Evolutionary conservation across 2,888 invertebrate species (phyloP), one percentile per base, ranked within the genome.

Genomic region (Rotaria magnacalcarata): DNA sequence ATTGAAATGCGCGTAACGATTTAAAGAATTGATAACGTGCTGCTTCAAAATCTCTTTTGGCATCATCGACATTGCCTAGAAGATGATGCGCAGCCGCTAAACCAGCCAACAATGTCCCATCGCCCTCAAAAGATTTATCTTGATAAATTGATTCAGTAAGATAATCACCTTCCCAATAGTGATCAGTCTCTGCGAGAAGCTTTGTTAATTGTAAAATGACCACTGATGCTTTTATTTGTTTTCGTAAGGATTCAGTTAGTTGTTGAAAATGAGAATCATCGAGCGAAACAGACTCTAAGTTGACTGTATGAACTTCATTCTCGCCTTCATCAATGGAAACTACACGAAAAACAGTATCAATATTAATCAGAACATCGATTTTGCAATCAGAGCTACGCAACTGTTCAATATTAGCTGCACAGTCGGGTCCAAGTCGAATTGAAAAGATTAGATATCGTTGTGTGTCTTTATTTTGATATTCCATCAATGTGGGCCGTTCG

Each of bases 21-120:
- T 67, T 67, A 34, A 41, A 67, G 34, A 67, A 67, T 19, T 67
- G 67, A 41, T 67, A 41, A 67, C 67, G 67, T 67, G 67, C 67
- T 34, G 16, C 34, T 34, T 27, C 34, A 67, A 4, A 16, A 41
- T 67, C 34, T 7, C 5, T 27, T 19, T 41, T 19, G 0, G 5
- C 19, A 19, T 6, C 27, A 41, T 67, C 19, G 1, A 7, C 14
- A 34, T 34, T 67, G 34, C 67, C 67, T 27, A 67, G 16, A 27
- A 67, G 27, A 67, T 67, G 67, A 67, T 67, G 67, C 19, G 34
- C 34, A 67, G 67, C 67, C 5, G 67, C 67, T 67, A 67, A 67
- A 67, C 34, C n/a, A 19, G 67, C 34, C 27, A 67, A 34, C 7
- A 67, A 41, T 19, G 67, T 67, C 2, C 19, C 1, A 67, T 67